Evolutionary conservation across 2,888 invertebrate species (phyloP).

Genomic region (Acanthococcus lagerstroemiae): DNA sequence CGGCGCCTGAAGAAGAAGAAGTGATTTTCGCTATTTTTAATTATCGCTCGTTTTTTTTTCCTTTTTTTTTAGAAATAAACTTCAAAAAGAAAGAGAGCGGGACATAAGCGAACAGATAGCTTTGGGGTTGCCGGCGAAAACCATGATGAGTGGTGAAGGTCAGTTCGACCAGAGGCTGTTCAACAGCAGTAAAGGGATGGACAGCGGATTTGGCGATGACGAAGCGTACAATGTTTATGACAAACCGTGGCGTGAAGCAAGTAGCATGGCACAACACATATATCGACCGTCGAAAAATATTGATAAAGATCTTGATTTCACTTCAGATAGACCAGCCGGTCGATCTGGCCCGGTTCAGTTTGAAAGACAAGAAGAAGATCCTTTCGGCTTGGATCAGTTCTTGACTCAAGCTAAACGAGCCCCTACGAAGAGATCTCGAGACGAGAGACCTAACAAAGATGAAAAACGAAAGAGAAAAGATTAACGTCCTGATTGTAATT

Average conservation of each 20-base stretch:
- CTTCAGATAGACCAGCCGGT: constrained; percentile 65
- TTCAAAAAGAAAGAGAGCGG: constrained; percentile 79
- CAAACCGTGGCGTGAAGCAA: constrained; percentile 91
- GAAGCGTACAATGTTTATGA: constrained; percentile 97
- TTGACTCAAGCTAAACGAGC: constrained; percentile 91
- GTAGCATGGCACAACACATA: constrained; percentile 74
- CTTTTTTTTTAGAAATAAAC: constrained; percentile 48
- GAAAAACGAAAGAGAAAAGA: constrained; percentile 41
- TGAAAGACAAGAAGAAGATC: constrained; percentile 76
- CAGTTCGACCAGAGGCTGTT: constrained; percentile 94
- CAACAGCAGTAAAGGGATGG: constrained; percentile 87
- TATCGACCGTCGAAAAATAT: constrained; percentile 79
- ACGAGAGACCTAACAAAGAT: constrained; percentile 41
- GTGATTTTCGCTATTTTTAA: neutral
- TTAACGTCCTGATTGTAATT: neutral
- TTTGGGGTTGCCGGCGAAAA: constrained; percentile 82
- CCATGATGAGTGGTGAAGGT: constrained; percentile 58
- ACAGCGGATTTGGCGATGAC: constrained; percentile 90
- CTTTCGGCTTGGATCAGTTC: constrained; percentile 96
- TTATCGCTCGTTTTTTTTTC: neutral
- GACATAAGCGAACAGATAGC: constrained; percentile 99
- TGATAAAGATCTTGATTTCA: constrained; percentile 88
- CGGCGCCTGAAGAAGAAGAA: no score
- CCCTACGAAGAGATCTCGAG: constrained; percentile 50
- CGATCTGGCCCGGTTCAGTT: constrained; percentile 95